Evolutionary conservation across 2,888 invertebrate species (phyloP), one percentile per base, ranked within the genome.

Genomic region (Polietes domitor): DNA sequence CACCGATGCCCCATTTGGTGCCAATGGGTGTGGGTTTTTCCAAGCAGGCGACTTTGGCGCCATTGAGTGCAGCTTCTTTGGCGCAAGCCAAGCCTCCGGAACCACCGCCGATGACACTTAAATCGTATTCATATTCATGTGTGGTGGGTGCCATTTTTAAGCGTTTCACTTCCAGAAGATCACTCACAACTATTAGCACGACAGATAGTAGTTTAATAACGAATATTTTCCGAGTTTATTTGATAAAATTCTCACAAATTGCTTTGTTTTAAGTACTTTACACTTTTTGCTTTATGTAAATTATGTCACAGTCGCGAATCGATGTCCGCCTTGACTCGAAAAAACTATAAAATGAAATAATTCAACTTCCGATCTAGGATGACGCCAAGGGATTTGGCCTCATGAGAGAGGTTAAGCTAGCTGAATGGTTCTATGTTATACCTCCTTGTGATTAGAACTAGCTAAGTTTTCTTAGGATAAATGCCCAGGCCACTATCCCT

Each of bases 41-140:
- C 85, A 98, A 92, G 28, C 97, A 97, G 0, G 96, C 96, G 0
- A 97, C 98, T 90, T 95, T 96, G 24, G 96, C 97, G 10, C 97
- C 97, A 77, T 95, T 93, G 86, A 93, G 93, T 10, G 95, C 94
- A 0, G 97, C 96, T 92, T 98, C 97, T 93, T 98, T 99, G 21
- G 98, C 98, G 86, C 98, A 98, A 0, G 99, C 97, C 82, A 99
- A 94, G 63, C 99, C 98, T 71, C 98, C 99, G 0, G 98, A 98
- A 28, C 99, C 99, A 74, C 99, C 99, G 61, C 99, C 99, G 88
- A 99, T 95, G 19, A 99, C 98, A 81, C 98, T 95, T 90, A 99
- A 93, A 92, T 99, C 99, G 93, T 97, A 99, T 89, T 97, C 96
- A 90, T 94, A 95, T 87, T 92, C 92, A 89, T 94, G 94, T 91